Base-by-base conservation (phyloP, 1,140 invertebrate genomes). In the Bradynema listronoti region DNA sequence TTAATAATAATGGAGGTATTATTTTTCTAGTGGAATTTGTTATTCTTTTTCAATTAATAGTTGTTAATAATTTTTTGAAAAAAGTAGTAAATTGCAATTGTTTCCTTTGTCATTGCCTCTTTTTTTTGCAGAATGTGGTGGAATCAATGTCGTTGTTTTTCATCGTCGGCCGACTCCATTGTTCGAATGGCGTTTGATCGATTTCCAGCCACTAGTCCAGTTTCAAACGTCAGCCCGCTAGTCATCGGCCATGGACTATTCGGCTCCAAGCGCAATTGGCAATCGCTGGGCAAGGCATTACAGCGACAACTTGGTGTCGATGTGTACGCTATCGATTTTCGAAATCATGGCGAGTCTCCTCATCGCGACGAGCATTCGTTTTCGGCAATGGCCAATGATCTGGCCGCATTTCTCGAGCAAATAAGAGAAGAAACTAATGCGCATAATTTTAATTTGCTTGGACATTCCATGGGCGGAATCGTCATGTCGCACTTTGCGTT, bases 391-490 rank as follows among this genome's bases (percentile, higher is more conserved):
- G 72, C 65, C 14, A 47, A 25, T 7, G 71, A 73, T 66, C 34
- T 73, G 25, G 42, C 45, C 3, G 36, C 56, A 34, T 73, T 75
- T 56, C 68, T 73, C 29, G 39, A 46, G 29, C 54, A 49, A 30
- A 59, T 68, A 19, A 29, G 56, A 2, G 27, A 39, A 22, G 65
- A 60, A 34, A 53, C 56, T 11, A n/a, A 19, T 11, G 58, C 56
- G 46, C 42, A 62, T 6, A 55, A 46, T 14, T 64, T 68, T 24
- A 49, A 68, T 52, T 29, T 73, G 14, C 42, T 73, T 4, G 71
- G 71, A 14, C 71, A 73, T 55, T 73, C 71, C 7, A 73, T 73
- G 71, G 71, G 71, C 7, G 71, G 71, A 42, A 73, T 75, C 51
- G 66, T 58, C 7, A 69, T 49, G 0, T 56, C 70, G 30, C 43